Evolutionary conservation across 2,797 vertebrate genomes (phyloP).

Genomic region (Remorina albescens): DNA sequence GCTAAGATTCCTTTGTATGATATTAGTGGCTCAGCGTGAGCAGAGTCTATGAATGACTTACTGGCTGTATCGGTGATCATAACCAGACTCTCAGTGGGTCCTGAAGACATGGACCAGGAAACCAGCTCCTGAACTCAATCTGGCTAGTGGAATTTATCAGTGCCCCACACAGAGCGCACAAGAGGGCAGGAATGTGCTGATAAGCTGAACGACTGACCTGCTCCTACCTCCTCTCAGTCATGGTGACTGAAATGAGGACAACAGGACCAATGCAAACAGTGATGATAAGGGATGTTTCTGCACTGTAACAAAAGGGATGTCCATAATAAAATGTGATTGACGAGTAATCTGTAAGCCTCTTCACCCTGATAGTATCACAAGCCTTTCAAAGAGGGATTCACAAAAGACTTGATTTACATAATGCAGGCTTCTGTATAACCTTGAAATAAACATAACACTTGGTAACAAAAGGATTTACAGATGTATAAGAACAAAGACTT

Average conservation of each 20-base stretch:
- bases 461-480: conserved; percentile 30
- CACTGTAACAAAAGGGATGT: conserved; percentile 44
- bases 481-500: conserved; percentile 17
- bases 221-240: conserved; percentile 60
- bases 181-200: conserved; percentile 81
- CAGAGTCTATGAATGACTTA: conserved; percentile 48
- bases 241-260: conserved; percentile 75
- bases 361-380: conserved; percentile 57
- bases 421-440: conserved; percentile 35
- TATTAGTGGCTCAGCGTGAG: conserved; percentile 13
- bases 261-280: conserved; percentile 61
- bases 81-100: conserved; percentile 62
- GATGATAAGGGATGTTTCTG: conserved; percentile 68
- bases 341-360: conserved; percentile 51
- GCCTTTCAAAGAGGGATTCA: conserved; percentile 64
- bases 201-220: conserved; percentile 76
- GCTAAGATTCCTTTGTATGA: not conserved
- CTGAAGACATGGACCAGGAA: conserved; percentile 63
- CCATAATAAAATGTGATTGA: conserved; percentile 60
- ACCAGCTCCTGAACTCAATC: conserved; percentile 74
- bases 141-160: conserved; percentile 77
- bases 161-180: conserved; percentile 71
- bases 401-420: conserved; percentile 52
- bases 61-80: conserved; percentile 53
- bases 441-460: conserved; percentile 41